Evolutionary conservation across 1,140 invertebrate genomes (phyloP), one percentile per base, ranked within the genome.

Genomic region (Aphelenchoides fujianensis): DNA sequence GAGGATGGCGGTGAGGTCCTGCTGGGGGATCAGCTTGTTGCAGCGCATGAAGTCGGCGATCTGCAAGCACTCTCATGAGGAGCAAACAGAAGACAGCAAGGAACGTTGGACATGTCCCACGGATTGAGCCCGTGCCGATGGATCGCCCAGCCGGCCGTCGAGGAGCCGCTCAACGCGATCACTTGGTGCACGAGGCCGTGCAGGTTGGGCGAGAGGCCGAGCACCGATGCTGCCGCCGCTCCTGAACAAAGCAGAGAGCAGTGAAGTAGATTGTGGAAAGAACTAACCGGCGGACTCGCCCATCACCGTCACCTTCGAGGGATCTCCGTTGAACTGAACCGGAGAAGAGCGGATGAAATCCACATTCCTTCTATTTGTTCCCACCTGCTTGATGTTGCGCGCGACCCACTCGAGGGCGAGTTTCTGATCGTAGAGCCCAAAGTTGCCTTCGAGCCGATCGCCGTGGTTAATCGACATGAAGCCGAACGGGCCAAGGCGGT

Each of bases 401-500:
- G 83, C 81, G 55, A 87, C 75, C 85, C 85, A 84, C 66, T 84
- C 79, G 19, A 97, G 90, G 1, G 93, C 94, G 80, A 84, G 36
- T 31, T 78, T 77, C 68, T 69, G 48, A 57, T 81, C 73, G 36
- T 57, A 84, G 66, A 82, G 78, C 19, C 79, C 79, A 63, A 80
- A 80, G 54, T 82, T 80, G 32, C 74, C 79, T 64, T 80, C 79
- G 12, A 79, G 32, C 19, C 54, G 37, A n/a, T 75, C 59, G 3
- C 75, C 80, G 59, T 76, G 59, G 30, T 79, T 74, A 31, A 81
- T 74, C 19, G 78, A 74, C 81, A 82, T 80, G 52, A 82, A 84
- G 12, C 80, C 82, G 61, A 98, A 87, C 73, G 94, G 92, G 64
- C 96, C 96, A 0, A 98, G 88, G 23, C 96, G 89, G 86, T 98